These are phyloP conservation scores for Acomys russatus DNA, from an alignment of 2,797 vertebrate genomes.

Conservation along the genomic window DNA sequence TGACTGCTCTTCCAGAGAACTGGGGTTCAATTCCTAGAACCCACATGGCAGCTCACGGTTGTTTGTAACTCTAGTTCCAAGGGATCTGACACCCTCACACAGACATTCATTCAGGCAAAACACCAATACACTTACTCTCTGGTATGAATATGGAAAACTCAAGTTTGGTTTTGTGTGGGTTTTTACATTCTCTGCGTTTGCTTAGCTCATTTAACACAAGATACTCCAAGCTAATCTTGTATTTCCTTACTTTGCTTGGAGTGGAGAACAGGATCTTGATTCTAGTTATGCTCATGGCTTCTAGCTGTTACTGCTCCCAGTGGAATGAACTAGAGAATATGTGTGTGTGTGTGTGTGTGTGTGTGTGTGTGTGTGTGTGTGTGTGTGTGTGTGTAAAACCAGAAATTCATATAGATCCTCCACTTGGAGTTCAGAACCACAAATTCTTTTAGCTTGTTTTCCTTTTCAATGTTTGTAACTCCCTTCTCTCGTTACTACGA, in stretches of 20 bases:
- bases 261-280: slow-evolving; percentile 52
- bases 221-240: neutral
- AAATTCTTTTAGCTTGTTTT: neutral
- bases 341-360: neutral
- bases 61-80: neutral
- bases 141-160: neutral
- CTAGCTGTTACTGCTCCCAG: neutral
- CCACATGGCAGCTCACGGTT: neutral
- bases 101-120: neutral
- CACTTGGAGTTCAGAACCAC: neutral
- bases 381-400: neutral
- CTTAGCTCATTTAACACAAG: neutral
- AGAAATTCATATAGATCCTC: neutral
- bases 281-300: slow-evolving; percentile 1
- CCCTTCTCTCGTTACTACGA: neutral
- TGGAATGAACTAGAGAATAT: neutral
- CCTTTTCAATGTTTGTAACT: neutral
- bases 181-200: slow-evolving; percentile 37
- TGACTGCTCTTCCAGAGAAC: neutral
- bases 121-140: neutral
- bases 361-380: neutral
- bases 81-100: neutral
- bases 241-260: neutral
- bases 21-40: neutral
- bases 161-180: slow-evolving; percentile 11